Conservation (phyloP, 2,113 vertebrate genomes). For the Promerops cafer region DNA sequence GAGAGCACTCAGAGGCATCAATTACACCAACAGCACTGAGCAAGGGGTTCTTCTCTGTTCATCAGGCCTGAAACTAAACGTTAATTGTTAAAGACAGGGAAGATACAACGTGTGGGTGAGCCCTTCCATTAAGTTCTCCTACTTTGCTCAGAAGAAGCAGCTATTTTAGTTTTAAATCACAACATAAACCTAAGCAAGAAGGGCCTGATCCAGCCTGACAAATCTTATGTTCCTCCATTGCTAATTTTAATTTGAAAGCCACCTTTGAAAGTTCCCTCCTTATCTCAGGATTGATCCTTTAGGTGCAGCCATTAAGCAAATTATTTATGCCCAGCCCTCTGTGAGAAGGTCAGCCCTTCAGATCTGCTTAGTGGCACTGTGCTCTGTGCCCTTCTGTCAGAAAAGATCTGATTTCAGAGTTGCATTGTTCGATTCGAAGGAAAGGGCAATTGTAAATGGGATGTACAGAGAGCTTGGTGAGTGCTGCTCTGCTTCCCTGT, state of each 20-base stretch:
- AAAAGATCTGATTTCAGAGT: background rate
- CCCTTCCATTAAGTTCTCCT: background rate
- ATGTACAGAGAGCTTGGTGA: background rate
- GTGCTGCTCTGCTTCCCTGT: background rate
- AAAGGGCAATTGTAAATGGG: background rate
- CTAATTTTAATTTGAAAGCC: background rate
- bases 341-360: background rate
- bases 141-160: background rate
- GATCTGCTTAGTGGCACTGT: background rate
- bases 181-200: background rate
- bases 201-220: background rate
- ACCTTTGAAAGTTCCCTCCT: background rate
- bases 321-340: background rate
- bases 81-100: background rate
- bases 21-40: background rate
- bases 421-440: background rate
- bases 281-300: background rate
- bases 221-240: background rate
- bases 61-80: background rate
- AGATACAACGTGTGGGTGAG: rapidly evolving
- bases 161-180: background rate
- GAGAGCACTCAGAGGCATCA: background rate
- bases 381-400: background rate
- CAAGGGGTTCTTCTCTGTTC: background rate
- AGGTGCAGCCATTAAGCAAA: background rate